A percentile compares a stretch with the other conserved stretches of the same genome.
Evolutionary conservation across 2,113 vertebrate genomes (phyloP).

Genomic region (Scomber colias): DNA sequence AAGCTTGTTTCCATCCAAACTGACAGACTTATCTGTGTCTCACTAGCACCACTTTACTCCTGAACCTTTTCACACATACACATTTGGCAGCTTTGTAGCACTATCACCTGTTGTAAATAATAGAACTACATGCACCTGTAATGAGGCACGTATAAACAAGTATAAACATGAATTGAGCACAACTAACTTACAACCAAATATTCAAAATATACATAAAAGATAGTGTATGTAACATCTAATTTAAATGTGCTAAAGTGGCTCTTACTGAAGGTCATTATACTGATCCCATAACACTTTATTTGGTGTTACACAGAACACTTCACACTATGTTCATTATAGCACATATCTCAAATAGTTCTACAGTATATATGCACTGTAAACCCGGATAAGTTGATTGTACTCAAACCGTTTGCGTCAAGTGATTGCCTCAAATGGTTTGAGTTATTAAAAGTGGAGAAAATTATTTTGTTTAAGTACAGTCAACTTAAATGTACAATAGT

Average conservation of each 20-base stretch:
- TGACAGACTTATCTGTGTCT: background rate
- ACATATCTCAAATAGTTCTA: conserved; percentile 25
- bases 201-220: background rate
- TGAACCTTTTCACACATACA: background rate
- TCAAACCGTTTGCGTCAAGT: too few species aligned
- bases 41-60: background rate
- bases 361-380: conserved; percentile 4
- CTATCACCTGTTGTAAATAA: background rate
- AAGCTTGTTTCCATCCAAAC: background rate
- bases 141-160: background rate
- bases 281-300: conserved; percentile 56
- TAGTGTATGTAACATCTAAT: background rate
- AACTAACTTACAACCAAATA: background rate
- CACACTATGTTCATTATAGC: conserved; percentile 22
- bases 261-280: conserved; percentile 31
- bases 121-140: background rate
- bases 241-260: conserved; percentile 32
- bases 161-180: background rate
- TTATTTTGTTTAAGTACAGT: too few species aligned
- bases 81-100: background rate
- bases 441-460: too few species aligned
- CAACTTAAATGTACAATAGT: too few species aligned
- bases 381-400: too few species aligned
- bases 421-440: too few species aligned
- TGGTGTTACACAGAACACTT: conserved; percentile 42